Percentiles rank a stretch among this genome's conserved stretches.
Conservation (phyloP, 2,113 vertebrate species). For the Oriolus oriolus region DNA sequence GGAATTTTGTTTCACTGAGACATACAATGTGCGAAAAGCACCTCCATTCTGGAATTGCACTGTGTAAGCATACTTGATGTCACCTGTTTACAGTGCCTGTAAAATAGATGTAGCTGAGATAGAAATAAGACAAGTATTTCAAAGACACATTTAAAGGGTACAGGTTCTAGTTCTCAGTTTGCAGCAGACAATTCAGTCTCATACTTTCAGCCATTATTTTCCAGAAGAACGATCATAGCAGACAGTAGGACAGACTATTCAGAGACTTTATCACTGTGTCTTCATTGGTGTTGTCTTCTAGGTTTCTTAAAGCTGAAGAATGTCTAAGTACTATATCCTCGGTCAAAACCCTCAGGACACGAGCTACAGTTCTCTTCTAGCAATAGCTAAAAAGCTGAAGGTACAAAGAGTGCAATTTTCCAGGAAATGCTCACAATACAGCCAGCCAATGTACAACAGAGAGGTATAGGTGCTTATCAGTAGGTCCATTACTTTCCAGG, state of each 20-base stretch:
- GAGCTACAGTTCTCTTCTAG: background rate
- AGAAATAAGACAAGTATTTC: background rate
- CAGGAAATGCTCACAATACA: rapidly evolving
- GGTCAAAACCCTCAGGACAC: background rate
- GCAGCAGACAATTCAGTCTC: background rate
- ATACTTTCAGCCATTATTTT: background rate
- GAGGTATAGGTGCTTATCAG: background rate
- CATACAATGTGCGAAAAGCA: background rate
- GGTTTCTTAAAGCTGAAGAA: background rate
- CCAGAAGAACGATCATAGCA: background rate
- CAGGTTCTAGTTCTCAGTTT: background rate
- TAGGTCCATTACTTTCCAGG: background rate
- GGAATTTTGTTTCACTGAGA: background rate
- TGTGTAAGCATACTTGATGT: background rate
- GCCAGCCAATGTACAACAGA: background rate
- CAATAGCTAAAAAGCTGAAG: background rate
- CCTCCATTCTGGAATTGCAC: background rate
- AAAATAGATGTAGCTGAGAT: background rate
- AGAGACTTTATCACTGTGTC: background rate
- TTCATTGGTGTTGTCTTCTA: background rate
- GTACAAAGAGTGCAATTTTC: background rate
- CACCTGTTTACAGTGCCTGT: background rate
- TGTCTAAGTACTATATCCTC: background rate
- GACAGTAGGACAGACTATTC: background rate
- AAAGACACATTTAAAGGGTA: background rate